Conservation (phyloP, 2,113 vertebrate genomes). For the Laterallus jamaicensis region DNA sequence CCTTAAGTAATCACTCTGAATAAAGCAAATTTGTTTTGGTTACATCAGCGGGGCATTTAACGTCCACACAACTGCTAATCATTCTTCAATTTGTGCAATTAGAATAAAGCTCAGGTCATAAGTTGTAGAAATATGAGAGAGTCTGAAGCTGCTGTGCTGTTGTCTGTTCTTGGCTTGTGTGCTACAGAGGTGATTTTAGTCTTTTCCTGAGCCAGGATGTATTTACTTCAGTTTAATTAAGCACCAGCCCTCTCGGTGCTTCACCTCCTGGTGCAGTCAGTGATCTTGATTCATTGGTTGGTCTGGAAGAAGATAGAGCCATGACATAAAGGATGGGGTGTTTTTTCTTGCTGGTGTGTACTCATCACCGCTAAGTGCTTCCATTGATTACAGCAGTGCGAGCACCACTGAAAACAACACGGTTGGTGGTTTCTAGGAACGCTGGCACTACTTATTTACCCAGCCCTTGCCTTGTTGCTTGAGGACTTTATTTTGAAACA, state of each 20-base stretch:
- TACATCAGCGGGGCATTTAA: constrained; percentile 21
- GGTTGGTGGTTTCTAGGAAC: constrained; percentile 45
- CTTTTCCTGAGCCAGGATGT: not conserved
- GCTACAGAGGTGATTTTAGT: not conserved
- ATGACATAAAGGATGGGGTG: constrained; percentile 12
- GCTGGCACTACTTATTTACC: not conserved
- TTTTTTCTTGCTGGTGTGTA: not conserved
- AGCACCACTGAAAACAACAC: constrained; percentile 53
- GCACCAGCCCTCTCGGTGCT: not conserved
- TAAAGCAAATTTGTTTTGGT: constrained; percentile 26
- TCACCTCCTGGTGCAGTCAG: not conserved
- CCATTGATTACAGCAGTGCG: constrained; percentile 49
- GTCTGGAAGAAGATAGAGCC: constrained; percentile 31
- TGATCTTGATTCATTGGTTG: constrained; percentile 36
- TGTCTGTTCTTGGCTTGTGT: not conserved
- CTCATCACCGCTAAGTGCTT: constrained; percentile 52
- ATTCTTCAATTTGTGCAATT: constrained; percentile 48
- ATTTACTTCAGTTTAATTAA: constrained; percentile 48
- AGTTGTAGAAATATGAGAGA: constrained; percentile 10
- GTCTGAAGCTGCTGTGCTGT: not conserved
- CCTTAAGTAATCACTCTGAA: constrained; percentile 30
- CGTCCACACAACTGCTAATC: constrained; percentile 45
- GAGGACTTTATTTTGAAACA: constrained; percentile 50
- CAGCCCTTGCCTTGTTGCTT: not conserved
- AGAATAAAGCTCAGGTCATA: constrained; percentile 3